Evolutionary conservation across 2,888 invertebrate genomes (phyloP).

Genomic region (Idaea biselata): DNA sequence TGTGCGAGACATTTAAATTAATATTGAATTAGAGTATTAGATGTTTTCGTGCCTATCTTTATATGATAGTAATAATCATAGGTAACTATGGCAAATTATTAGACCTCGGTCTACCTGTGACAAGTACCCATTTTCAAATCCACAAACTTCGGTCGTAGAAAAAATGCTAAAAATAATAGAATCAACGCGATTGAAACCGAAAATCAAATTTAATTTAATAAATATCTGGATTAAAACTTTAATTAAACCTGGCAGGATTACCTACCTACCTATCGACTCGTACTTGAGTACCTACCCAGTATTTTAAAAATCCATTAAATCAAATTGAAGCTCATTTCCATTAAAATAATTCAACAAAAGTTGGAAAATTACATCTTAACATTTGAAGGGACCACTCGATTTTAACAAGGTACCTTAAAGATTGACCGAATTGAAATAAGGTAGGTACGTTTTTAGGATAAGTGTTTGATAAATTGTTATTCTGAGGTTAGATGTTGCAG

Average conservation of each 20-base stretch:
- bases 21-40: too few species aligned
- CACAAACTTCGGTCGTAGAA: too few species aligned
- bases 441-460: constrained; percentile 14
- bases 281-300: not conserved
- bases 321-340: not conserved
- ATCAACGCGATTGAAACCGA: too few species aligned
- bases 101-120: too few species aligned
- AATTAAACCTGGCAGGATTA: not conserved
- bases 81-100: too few species aligned
- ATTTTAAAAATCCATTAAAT: constrained; percentile 3
- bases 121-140: too few species aligned
- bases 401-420: constrained; percentile 31
- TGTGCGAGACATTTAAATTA: too few species aligned
- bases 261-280: constrained; percentile 18
- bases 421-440: constrained; percentile 13
- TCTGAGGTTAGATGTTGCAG: constrained; percentile 11
- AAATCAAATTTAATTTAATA: too few species aligned
- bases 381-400: constrained; percentile 27
- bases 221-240: not conserved
- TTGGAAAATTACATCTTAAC: constrained; percentile 10
- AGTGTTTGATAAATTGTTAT: constrained; percentile 19
- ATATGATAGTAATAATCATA: too few species aligned
- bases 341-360: not conserved
- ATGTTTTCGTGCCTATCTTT: too few species aligned
- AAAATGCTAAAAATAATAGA: too few species aligned